Evolutionary conservation across 1,140 invertebrate species (phyloP).

Genomic region (Zaprionus lachaisei): DNA sequence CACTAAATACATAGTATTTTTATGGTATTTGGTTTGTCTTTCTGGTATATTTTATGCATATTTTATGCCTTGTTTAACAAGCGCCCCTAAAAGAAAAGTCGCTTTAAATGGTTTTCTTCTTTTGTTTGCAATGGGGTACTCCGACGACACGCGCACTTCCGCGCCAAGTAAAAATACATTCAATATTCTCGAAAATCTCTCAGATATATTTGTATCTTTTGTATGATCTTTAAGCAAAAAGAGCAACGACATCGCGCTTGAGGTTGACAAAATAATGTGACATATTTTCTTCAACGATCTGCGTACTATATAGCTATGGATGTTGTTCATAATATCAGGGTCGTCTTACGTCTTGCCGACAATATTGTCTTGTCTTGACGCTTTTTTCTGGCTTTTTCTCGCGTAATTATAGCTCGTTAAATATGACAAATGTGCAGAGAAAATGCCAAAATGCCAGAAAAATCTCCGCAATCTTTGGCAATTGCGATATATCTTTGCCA

Average conservation of each 20-base stretch:
- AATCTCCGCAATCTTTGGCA: slow-evolving; percentile 9
- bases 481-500: slow-evolving; percentile 7
- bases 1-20: slow-evolving; percentile 51
- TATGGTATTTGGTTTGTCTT: slow-evolving; percentile 11
- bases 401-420: slow-evolving; percentile 62
- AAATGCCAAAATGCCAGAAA: slow-evolving; percentile 16
- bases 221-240: no score
- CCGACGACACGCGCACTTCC: slow-evolving; percentile 69
- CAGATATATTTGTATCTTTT: background rate
- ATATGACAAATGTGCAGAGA: slow-evolving; percentile 56
- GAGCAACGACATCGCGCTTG: slow-evolving; percentile 47
- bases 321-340: slow-evolving; percentile 66
- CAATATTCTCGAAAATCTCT: slow-evolving; percentile 45
- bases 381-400: slow-evolving; percentile 17
- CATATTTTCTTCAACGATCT: slow-evolving; percentile 50
- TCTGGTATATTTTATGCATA: background rate
- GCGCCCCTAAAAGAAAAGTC: slow-evolving; percentile 28
- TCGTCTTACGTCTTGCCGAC: slow-evolving; percentile 51
- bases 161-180: slow-evolving; percentile 44
- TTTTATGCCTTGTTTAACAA: slow-evolving; percentile 34
- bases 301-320: slow-evolving; percentile 12
- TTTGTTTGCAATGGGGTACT: slow-evolving; percentile 6
- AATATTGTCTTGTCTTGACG: slow-evolving; percentile 10
- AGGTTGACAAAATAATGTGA: slow-evolving; percentile 64
- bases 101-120: slow-evolving; percentile 46